Evolutionary conservation across 2,888 invertebrate species (phyloP).

Genomic region (Cylindroiulus punctatus): DNA sequence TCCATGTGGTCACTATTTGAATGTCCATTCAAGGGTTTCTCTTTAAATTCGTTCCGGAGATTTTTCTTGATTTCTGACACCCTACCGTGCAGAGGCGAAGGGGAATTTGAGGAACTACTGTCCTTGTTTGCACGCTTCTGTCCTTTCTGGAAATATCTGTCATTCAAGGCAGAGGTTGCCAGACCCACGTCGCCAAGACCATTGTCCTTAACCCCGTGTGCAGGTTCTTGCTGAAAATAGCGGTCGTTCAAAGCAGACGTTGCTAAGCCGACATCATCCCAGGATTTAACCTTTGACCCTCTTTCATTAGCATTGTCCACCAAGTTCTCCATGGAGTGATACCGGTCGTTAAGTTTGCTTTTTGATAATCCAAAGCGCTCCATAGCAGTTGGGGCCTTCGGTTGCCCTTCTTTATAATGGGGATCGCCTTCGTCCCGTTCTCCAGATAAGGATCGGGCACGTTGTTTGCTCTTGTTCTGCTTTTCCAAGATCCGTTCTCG

Average conservation of each 20-base stretch:
- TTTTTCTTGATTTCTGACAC: conserved; percentile 54
- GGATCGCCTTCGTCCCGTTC: conserved; percentile 61
- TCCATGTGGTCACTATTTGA: conserved; percentile 49
- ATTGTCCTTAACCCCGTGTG: background rate
- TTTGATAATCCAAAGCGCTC: conserved; percentile 81
- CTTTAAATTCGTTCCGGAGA: conserved; percentile 32
- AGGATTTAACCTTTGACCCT: conserved; percentile 28
- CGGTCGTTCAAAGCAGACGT: conserved; percentile 84
- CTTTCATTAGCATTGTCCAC: conserved; percentile 57
- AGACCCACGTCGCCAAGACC: conserved; percentile 49
- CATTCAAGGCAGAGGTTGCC: conserved; percentile 78
- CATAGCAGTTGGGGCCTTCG: conserved; percentile 41
- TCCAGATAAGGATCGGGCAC: conserved; percentile 63
- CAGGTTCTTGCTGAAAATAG: conserved; percentile 72
- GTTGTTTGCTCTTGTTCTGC: conserved; percentile 49
- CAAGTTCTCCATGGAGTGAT: conserved; percentile 80
- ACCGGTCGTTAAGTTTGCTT: conserved; percentile 86
- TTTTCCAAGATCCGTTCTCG: conserved; percentile 53
- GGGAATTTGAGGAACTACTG: conserved; percentile 35
- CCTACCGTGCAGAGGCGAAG: conserved; percentile 39
- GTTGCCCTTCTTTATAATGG: background rate
- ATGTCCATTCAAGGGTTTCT: conserved; percentile 57
- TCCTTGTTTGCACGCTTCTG: conserved; percentile 46
- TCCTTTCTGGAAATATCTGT: conserved; percentile 76
- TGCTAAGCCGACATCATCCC: conserved; percentile 55